Evolutionary conservation across 2,888 invertebrate species (phyloP).

Genomic region (Ophion ventricosus): DNA sequence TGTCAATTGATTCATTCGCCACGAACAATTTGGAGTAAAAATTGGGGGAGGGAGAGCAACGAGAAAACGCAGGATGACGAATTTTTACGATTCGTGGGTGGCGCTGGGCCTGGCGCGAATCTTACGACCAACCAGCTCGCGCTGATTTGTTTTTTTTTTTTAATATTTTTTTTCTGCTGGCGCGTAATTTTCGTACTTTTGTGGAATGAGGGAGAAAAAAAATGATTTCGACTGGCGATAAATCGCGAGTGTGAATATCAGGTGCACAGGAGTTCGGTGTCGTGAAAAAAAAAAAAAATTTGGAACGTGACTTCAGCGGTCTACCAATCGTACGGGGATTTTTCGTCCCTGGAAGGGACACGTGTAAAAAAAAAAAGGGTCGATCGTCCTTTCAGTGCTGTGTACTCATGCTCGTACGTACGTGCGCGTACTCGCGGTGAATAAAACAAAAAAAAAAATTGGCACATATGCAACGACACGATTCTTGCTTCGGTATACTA

Average conservation of each 20-base stretch:
- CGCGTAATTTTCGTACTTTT: too few relatives aligned
- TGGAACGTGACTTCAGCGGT: constrained; percentile 68
- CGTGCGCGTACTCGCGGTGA: neutral
- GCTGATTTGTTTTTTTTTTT: neutral
- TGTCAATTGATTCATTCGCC: neutral
- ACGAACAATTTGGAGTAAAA: neutral
- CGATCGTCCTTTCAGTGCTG: constrained; percentile 43
- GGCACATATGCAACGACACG: constrained; percentile 27
- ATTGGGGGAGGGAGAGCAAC: neutral
- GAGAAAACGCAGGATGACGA: constrained; percentile 26
- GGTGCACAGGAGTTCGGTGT: constrained; percentile 53
- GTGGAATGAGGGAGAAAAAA: too few relatives aligned
- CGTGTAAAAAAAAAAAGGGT: constrained; percentile 32
- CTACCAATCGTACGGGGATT: too few relatives aligned
- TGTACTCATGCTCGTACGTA: neutral
- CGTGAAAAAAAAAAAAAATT: constrained; percentile 65
- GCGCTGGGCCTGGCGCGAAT: constrained; percentile 22
- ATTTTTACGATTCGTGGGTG: constrained; percentile 29
- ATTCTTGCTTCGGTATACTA: constrained; percentile 22
- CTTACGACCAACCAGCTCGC: neutral
- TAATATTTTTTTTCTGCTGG: neutral
- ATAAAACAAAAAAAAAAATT: constrained; percentile 7
- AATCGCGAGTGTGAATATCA: constrained; percentile 51
- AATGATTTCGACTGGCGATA: constrained; percentile 1
- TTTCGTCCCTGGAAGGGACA: neutral